A percentile compares a stretch with the other conserved stretches of the same genome.
phyloP scores from a whole-genome alignment of 1,140 invertebrate genomes.

The Bilobella aurantiaca region DNA sequence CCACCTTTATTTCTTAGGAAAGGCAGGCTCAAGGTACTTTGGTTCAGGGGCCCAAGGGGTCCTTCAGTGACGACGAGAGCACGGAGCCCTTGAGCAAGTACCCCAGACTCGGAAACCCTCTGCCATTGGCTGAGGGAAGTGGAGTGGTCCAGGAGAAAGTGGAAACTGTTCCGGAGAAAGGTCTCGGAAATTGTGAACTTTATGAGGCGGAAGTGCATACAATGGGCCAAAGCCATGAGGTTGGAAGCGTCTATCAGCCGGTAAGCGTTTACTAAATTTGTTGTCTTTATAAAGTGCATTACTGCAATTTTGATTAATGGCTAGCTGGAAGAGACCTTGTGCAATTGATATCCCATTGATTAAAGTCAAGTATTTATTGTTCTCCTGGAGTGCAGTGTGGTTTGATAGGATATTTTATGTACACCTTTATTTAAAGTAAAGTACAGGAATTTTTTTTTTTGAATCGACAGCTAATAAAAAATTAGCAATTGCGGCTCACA shows the following conservation, averaged over 20 bases:
- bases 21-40: not conserved
- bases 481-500: too few species aligned
- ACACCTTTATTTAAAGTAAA: too few species aligned
- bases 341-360: too few species aligned
- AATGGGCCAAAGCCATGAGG: constrained; percentile 35
- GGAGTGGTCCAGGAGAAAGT: not conserved
- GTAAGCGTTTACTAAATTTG: constrained; percentile 16
- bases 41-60: constrained; percentile 13
- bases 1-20: not conserved
- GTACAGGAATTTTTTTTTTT: too few species aligned
- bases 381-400: constrained; percentile 7
- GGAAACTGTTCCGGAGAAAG: not conserved
- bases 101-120: constrained; percentile 23
- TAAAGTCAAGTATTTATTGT: too few species aligned
- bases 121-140: not conserved
- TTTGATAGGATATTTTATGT: not conserved
- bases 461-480: too few species aligned
- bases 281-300: too few species aligned
- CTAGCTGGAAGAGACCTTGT: not conserved
- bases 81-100: constrained; percentile 31
- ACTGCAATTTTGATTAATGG: too few species aligned
- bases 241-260: constrained; percentile 29
- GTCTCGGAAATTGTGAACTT: not conserved
- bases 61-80: constrained; percentile 27
- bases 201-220: not conserved